Conservation (phyloP, 2,888 invertebrate genomes). For the Meliscaeva auricollis region DNA sequence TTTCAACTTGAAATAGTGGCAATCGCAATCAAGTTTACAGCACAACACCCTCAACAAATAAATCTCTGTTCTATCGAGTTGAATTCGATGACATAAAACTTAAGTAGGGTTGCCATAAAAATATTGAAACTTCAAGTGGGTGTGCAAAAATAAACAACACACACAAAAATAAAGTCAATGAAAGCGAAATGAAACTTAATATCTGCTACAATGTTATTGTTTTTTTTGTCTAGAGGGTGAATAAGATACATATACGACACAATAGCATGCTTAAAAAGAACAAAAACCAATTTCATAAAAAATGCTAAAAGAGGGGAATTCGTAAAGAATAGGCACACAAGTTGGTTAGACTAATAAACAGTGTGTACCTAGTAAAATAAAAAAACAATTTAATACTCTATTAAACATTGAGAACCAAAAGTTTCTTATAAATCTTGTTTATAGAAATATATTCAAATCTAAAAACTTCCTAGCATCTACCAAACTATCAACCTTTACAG, state of each 20-base stretch:
- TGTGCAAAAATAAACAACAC: background rate
- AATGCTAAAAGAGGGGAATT: too few relatives aligned
- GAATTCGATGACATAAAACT: background rate
- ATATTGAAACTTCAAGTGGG: background rate
- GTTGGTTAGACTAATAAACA: too few relatives aligned
- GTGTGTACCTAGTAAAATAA: too few relatives aligned
- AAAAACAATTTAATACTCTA: too few relatives aligned
- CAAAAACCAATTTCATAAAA: too few relatives aligned
- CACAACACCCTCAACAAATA: background rate
- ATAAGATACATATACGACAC: background rate
- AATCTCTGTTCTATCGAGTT: background rate
- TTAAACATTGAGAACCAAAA: too few relatives aligned
- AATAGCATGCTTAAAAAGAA: background rate
- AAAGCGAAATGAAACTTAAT: constrained; percentile 1
- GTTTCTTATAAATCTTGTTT: too few relatives aligned
- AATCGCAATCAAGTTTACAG: background rate
- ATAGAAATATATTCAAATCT: too few relatives aligned
- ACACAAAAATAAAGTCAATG: background rate
- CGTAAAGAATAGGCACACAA: too few relatives aligned
- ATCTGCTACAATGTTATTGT: background rate
- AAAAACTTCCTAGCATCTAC: too few relatives aligned
- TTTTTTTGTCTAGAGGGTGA: background rate
- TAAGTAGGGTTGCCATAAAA: background rate
- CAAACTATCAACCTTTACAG: too few relatives aligned
- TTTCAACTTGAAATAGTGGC: background rate